phyloP scores from a whole-genome alignment of 2,888 invertebrate genomes.

The Melanostoma mellinum region DNA sequence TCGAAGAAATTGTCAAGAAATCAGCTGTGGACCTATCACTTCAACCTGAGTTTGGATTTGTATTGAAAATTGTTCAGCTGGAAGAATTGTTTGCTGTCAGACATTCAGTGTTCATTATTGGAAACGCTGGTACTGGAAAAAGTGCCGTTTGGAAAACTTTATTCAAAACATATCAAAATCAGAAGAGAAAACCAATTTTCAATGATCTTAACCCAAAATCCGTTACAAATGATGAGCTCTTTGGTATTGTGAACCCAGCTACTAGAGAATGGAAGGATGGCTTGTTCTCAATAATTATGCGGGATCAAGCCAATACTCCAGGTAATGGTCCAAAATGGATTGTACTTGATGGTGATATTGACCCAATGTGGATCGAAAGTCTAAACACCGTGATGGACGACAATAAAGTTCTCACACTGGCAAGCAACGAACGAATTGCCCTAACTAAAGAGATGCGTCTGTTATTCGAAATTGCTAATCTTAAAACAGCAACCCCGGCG shows the following conservation, averaged over 20 bases:
- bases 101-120: slow-evolving; percentile 95
- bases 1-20: slow-evolving; percentile 90
- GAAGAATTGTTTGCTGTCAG: slow-evolving; percentile 96
- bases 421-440: slow-evolving; percentile 97
- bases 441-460: slow-evolving; percentile 94
- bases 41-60: slow-evolving; percentile 95
- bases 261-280: slow-evolving; percentile 97
- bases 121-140: slow-evolving; percentile 95
- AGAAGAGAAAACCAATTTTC: slow-evolving; percentile 91
- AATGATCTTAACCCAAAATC: slow-evolving; percentile 98
- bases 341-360: slow-evolving; percentile 96
- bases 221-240: slow-evolving; percentile 96
- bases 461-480: slow-evolving; percentile 95
- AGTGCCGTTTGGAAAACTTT: slow-evolving; percentile 96
- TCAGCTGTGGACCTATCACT: slow-evolving; percentile 92
- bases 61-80: slow-evolving; percentile 93
- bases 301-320: slow-evolving; percentile 94
- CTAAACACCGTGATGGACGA: slow-evolving; percentile 98
- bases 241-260: slow-evolving; percentile 95
- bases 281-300: slow-evolving; percentile 95
- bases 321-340: slow-evolving; percentile 97
- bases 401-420: slow-evolving; percentile 95
- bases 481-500: slow-evolving; percentile 96
- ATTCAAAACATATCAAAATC: slow-evolving; percentile 90
- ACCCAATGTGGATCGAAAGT: slow-evolving; percentile 99